A percentile compares a stretch with the other conserved stretches of the same genome.
Evolutionary conservation across 2,888 invertebrate genomes (phyloP).

Genomic region (Polyploca ridens): DNA sequence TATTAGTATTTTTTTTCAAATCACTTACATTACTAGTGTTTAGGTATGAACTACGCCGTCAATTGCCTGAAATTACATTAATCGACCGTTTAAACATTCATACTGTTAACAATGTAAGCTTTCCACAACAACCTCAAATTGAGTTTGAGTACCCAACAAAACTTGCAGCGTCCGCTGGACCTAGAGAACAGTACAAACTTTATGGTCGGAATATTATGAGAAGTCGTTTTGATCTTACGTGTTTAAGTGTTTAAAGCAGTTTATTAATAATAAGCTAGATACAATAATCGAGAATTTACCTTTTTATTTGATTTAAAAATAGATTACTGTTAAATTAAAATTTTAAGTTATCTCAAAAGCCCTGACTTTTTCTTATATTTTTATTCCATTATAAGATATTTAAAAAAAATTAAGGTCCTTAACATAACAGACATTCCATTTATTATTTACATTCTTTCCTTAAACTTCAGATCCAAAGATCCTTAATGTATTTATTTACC

Average conservation of each 20-base stretch:
- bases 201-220: neutral
- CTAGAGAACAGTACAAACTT: neutral
- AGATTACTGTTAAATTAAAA: too few species aligned
- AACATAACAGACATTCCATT: neutral
- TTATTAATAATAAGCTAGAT: too few species aligned
- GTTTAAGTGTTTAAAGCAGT: neutral
- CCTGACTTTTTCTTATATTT: too few species aligned
- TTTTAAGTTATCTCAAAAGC: neutral
- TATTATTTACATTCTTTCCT: neutral
- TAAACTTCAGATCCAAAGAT: neutral
- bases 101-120: neutral
- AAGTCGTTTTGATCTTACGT: neutral
- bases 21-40: neutral
- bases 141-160: neutral
- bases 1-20: neutral
- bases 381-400: too few species aligned
- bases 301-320: neutral
- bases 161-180: neutral
- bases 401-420: too few species aligned
- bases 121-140: neutral
- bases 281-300: neutral
- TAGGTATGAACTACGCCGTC: neutral
- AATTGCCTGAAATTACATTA: neutral
- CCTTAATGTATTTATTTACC: neutral
- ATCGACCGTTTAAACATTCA: neutral